phyloP scores from a whole-genome alignment of 2,113 vertebrate genomes.

The Seriola quinqueradiata region DNA sequence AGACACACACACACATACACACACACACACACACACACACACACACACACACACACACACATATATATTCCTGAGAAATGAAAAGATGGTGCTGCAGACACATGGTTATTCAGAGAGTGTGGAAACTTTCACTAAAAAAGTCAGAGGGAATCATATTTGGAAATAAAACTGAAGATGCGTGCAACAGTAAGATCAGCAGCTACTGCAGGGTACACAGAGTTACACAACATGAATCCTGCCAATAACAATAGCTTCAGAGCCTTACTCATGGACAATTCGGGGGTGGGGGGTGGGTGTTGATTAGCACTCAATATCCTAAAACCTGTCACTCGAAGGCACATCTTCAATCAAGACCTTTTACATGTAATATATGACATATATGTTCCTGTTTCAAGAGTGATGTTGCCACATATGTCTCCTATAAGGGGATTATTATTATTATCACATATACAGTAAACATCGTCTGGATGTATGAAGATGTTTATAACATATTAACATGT shows the following conservation, averaged over 20 bases:
- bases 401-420: too few relatives aligned
- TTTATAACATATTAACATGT: too few relatives aligned
- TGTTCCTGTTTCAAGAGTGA: too few relatives aligned
- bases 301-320: too few relatives aligned
- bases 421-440: too few relatives aligned
- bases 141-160: background rate
- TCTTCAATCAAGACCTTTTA: too few relatives aligned
- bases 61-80: conserved; percentile 45
- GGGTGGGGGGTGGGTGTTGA: background rate
- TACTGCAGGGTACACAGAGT: background rate
- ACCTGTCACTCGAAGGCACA: too few relatives aligned
- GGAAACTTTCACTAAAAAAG: background rate
- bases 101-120: background rate
- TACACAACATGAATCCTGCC: background rate
- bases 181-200: background rate
- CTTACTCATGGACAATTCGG: background rate
- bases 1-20: background rate
- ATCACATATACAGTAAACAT: too few relatives aligned
- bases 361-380: too few relatives aligned
- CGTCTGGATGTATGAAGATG: too few relatives aligned
- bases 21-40: too few relatives aligned
- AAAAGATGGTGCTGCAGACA: background rate
- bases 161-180: background rate
- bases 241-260: background rate
- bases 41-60: too few relatives aligned